A percentile compares a stretch with the other conserved stretches of the same genome.
These are phyloP conservation scores for Julus scanicus DNA, from an alignment of 2,888 invertebrate species.

Conservation along the genomic window DNA sequence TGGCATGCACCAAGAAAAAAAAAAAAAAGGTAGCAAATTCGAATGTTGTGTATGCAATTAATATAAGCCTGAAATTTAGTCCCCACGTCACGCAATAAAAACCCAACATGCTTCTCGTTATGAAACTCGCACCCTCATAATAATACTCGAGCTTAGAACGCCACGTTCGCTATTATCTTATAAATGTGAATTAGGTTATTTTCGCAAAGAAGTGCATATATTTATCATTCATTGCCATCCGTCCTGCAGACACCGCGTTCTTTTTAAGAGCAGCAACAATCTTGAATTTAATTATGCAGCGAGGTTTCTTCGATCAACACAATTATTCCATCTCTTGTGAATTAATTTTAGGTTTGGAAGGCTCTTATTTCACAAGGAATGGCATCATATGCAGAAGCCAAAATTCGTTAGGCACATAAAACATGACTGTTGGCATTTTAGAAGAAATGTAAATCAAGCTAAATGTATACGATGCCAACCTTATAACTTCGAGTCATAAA, in stretches of 20 bases:
- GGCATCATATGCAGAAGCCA: too few relatives aligned
- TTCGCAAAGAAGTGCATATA: neutral
- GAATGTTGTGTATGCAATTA: neutral
- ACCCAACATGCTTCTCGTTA: neutral
- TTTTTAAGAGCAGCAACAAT: constrained; percentile 5
- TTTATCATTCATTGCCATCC: neutral
- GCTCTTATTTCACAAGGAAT: neutral
- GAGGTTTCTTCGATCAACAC: constrained; percentile 28
- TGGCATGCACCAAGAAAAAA: too few relatives aligned
- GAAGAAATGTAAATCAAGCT: constrained; percentile 19
- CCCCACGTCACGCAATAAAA: constrained; percentile 6
- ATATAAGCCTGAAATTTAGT: neutral
- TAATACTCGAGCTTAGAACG: too few relatives aligned
- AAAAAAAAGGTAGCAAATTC: neutral
- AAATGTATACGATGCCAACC: constrained; percentile 26
- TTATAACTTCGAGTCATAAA: constrained; percentile 4
- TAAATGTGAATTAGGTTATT: constrained; percentile 5
- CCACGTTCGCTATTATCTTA: constrained; percentile 21
- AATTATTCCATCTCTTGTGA: constrained; percentile 11
- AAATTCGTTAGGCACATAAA: constrained; percentile 10
- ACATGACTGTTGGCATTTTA: constrained; percentile 26
- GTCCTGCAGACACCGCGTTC: neutral
- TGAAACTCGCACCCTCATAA: neutral
- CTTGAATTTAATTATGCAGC: constrained; percentile 28
- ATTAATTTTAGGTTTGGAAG: neutral